Evolutionary conservation across 2,113 vertebrate genomes (phyloP).

Genomic region (Ardeotis arabs): DNA sequence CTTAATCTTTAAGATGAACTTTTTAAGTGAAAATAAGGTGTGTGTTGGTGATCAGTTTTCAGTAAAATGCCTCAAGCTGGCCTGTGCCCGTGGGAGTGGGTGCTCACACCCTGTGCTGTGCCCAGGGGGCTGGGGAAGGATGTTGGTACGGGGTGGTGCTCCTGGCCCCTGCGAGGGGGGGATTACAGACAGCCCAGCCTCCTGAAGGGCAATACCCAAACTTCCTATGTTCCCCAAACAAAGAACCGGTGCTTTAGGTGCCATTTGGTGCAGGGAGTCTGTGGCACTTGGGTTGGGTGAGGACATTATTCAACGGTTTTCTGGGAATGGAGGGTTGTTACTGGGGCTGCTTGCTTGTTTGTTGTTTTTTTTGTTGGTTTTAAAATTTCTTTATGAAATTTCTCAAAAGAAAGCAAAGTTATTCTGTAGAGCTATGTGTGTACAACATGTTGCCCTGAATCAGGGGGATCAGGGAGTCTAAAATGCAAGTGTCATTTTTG

Average conservation of each 20-base stretch:
- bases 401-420: background rate
- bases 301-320: too few species aligned
- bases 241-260: rapidly evolving
- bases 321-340: background rate
- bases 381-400: background rate
- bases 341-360: too few species aligned
- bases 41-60: rapidly evolving
- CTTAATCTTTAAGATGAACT: too few species aligned
- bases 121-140: too few species aligned
- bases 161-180: background rate
- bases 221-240: rapidly evolving
- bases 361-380: background rate
- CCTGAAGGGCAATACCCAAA: rapidly evolving
- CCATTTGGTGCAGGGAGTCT: background rate
- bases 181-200: background rate
- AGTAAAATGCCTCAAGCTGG: rapidly evolving
- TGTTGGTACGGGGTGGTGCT: background rate
- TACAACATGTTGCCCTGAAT: background rate
- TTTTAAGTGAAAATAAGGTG: background rate
- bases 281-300: too few species aligned
- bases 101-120: background rate
- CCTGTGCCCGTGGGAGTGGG: background rate
- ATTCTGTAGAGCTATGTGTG: rapidly evolving
- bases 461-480: background rate
- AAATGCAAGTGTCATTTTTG: background rate